phyloP scores from a whole-genome alignment of 2,113 vertebrate genomes.

The Gambusia holbrooki region DNA sequence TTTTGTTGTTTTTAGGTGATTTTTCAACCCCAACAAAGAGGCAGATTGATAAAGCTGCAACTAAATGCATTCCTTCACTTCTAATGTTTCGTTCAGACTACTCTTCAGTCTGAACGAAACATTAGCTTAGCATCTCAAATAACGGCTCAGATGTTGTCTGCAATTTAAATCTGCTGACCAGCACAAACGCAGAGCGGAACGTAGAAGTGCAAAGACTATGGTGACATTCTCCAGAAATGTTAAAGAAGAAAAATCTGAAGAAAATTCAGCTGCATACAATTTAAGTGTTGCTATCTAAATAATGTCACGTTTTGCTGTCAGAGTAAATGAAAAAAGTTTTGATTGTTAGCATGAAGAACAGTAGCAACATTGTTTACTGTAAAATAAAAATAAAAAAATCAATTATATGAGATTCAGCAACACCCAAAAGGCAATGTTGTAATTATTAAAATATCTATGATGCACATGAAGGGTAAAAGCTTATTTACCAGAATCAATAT shows the following conservation, averaged over 20 bases:
- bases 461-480: not conserved
- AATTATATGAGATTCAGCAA: not conserved
- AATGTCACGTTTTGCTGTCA: not conserved
- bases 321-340: not conserved
- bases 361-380: not conserved
- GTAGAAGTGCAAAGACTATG: too few relatives aligned
- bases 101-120: too few relatives aligned
- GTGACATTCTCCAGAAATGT: not conserved
- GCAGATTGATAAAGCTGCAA: too few relatives aligned
- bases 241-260: not conserved
- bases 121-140: too few relatives aligned
- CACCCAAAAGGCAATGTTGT: not conserved
- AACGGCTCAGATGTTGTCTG: too few relatives aligned
- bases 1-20: too few relatives aligned
- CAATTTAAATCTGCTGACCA: too few relatives aligned
- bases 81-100: too few relatives aligned
- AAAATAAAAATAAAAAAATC: not conserved
- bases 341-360: not conserved
- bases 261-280: not conserved
- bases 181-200: too few relatives aligned
- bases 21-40: too few relatives aligned
- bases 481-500: not conserved
- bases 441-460: not conserved
- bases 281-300: not conserved
- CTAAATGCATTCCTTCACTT: too few relatives aligned